Evolutionary conservation across 2,113 vertebrate genomes (phyloP).

Genomic region (Heliornis fulica): DNA sequence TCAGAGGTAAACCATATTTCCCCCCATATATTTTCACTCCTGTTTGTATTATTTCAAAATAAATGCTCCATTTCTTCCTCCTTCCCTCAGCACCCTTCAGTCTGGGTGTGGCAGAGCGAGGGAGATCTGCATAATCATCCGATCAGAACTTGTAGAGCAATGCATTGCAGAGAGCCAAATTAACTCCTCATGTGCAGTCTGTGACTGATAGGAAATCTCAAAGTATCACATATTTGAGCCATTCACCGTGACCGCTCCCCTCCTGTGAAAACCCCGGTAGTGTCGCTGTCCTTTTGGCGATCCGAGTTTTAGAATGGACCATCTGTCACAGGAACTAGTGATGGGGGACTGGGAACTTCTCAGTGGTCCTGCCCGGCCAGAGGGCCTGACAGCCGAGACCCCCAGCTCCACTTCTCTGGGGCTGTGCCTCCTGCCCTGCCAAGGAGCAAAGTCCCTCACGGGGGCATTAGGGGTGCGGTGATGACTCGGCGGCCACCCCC

Average conservation of each 20-base stretch:
- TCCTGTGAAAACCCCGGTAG: neutral
- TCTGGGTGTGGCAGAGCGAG: neutral
- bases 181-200: too few species aligned
- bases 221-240: neutral
- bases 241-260: neutral
- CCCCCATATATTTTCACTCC: neutral
- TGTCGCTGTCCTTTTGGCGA: neutral
- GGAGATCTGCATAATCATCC: neutral
- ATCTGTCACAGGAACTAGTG: fast-evolving
- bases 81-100: neutral
- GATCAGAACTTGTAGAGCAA: neutral
- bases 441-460: neutral
- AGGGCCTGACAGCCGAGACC: fast-evolving
- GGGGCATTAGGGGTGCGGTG: too few species aligned
- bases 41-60: neutral
- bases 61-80: neutral
- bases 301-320: neutral
- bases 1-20: neutral
- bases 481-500: neutral
- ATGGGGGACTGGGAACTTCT: neutral
- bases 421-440: too few species aligned
- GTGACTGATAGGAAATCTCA: neutral
- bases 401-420: neutral
- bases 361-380: neutral
- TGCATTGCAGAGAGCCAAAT: neutral